These are phyloP conservation scores for Pseudochaenichthys georgianus DNA, from an alignment of 2,797 vertebrate species.

Conservation along the genomic window DNA sequence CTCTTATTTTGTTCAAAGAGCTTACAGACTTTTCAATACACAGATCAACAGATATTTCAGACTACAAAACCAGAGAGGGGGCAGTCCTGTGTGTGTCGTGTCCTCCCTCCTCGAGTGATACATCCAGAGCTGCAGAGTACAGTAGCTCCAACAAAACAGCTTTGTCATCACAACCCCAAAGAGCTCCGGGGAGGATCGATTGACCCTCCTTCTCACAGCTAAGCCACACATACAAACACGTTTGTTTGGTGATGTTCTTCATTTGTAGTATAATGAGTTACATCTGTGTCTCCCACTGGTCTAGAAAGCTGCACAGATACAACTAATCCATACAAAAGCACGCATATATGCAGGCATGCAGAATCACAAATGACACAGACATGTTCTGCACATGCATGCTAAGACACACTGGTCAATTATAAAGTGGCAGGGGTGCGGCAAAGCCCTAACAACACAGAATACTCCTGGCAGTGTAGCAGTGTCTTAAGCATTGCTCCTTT, in stretches of 20 bases:
- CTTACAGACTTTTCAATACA: conserved; percentile 60
- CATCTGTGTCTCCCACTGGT: conserved; percentile 11
- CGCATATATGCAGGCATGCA: background rate
- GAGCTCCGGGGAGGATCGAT: conserved; percentile 52
- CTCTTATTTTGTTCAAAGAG: conserved; percentile 40
- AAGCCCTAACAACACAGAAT: conserved; percentile 44
- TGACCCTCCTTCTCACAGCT: conserved; percentile 29
- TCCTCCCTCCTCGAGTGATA: conserved; percentile 51
- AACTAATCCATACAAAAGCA: conserved; percentile 12
- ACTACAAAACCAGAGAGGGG: conserved; percentile 45
- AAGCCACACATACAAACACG: conserved; percentile 11
- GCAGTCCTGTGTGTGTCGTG: conserved; percentile 34
- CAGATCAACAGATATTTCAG: conserved; percentile 67
- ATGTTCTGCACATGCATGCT: conserved; percentile 36
- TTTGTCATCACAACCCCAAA: conserved; percentile 65
- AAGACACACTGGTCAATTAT: conserved; percentile 47
- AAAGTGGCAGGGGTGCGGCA: conserved; percentile 59
- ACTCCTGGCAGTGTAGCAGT: conserved; percentile 51
- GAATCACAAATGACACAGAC: conserved; percentile 36
- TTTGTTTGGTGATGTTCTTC: conserved; percentile 18
- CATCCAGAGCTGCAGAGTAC: conserved; percentile 50
- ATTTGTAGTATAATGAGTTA: conserved; percentile 14
- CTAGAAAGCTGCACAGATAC: conserved; percentile 32
- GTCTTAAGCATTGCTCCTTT: conserved; percentile 60
- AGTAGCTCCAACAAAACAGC: conserved; percentile 67